Percentiles rank a stretch among this genome's conserved stretches.
These are phyloP conservation scores for Aromia moschata DNA, from an alignment of 2,888 invertebrate species.

Conservation along the genomic window DNA sequence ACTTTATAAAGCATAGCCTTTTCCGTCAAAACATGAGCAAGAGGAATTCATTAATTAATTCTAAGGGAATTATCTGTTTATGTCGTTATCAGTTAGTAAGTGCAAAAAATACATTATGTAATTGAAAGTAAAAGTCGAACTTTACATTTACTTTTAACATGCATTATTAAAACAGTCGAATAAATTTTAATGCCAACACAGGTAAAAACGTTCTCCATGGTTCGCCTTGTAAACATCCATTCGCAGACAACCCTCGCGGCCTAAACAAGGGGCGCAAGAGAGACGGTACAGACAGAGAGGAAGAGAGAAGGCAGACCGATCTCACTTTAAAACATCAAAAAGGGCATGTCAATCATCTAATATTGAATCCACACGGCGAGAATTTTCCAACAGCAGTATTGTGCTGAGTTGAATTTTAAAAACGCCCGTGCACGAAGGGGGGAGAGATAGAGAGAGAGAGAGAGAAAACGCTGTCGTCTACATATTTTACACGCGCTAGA, in stretches of 20 bases:
- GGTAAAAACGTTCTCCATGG: too few relatives aligned
- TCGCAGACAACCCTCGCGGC: neutral
- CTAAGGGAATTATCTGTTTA: too few relatives aligned
- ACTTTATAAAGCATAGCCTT: too few relatives aligned
- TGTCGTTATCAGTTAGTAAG: too few relatives aligned
- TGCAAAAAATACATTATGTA: neutral
- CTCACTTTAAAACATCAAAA: constrained; percentile 53
- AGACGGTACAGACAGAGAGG: constrained; percentile 26
- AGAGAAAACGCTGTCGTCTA: too few relatives aligned
- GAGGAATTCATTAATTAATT: too few relatives aligned
- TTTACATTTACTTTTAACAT: neutral
- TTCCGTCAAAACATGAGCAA: too few relatives aligned
- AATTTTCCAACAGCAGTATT: constrained; percentile 49
- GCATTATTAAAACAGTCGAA: neutral
- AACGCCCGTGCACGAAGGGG: constrained; percentile 9
- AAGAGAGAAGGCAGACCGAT: constrained; percentile 30
- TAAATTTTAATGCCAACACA: too few relatives aligned
- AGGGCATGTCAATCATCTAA: constrained; percentile 59
- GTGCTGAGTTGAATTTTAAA: constrained; percentile 53
- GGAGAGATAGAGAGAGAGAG: too few relatives aligned
- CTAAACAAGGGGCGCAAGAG: constrained; percentile 9
- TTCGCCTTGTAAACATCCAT: too few relatives aligned
- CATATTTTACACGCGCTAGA: constrained; percentile 32
- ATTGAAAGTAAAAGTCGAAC: neutral
- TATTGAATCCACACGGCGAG: constrained; percentile 55